A percentile compares a stretch with the other conserved stretches of the same genome.
Evolutionary conservation across 2,113 vertebrate species (phyloP).

Genomic region (Pterocles burchelli): DNA sequence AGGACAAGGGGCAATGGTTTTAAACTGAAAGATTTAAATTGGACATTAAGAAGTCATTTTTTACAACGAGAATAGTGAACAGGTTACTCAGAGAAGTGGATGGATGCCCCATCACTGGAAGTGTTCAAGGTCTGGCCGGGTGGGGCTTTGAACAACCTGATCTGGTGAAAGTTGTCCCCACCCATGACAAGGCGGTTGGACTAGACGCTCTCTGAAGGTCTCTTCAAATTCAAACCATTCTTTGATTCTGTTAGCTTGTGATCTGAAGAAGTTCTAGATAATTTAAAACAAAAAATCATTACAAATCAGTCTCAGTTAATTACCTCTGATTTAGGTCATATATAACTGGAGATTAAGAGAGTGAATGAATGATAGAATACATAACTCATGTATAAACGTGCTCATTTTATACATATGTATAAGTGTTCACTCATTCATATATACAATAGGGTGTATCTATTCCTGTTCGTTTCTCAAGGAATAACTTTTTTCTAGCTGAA

Average conservation of each 20-base stretch:
- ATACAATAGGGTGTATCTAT: not conserved
- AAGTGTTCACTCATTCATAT: not conserved
- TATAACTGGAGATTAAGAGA: not conserved
- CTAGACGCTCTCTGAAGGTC: not conserved
- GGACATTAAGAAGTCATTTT: no score
- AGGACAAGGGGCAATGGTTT: no score
- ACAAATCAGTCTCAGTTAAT: not conserved
- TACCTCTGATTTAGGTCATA: not conserved
- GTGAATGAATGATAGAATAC: not conserved
- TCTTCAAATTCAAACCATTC: not conserved
- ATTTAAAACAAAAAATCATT: not conserved
- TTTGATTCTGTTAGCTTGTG: not conserved
- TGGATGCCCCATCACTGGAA: not conserved
- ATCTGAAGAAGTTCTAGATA: not conserved
- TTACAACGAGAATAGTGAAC: no score
- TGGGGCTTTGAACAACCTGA: not conserved
- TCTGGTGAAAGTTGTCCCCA: not conserved
- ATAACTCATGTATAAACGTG: not conserved
- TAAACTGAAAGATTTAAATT: no score
- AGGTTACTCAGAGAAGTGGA: no score
- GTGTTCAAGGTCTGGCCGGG: not conserved
- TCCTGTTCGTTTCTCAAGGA: not conserved
- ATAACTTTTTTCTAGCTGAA: not conserved
- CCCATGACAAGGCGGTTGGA: not conserved
- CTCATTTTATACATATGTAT: not conserved